Evolutionary conservation across 1,140 invertebrate species (phyloP), one percentile per base, ranked within the genome.

Genomic region (Drosophila sproati): DNA sequence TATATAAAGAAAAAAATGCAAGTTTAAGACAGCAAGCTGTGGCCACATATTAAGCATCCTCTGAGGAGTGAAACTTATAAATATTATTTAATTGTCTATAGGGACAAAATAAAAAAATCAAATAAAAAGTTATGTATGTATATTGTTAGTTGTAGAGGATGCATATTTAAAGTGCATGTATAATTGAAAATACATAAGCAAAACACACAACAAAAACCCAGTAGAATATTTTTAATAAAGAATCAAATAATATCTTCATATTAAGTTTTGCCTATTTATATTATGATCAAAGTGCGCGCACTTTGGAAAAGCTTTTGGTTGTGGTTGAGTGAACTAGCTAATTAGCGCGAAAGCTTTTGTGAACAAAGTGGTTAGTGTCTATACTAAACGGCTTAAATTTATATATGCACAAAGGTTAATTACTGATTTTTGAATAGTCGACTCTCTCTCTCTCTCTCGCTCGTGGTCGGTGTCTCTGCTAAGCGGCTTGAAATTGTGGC

Each of bases 221-320:
- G 61, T 78, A 85, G 78, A 62, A 60, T 78, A 86, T 74, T 81
- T 81, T 74, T 74, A 85, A 77, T 85, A 86, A 85, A 74, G 57
- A 85, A 50, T 47, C 59, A 20, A 66, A 69, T 56, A 67, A 47
- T 47, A 80, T 75, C 62, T 79, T 64, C 20, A 52, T 6, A 45
- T 39, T 20, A 5, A 7, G 10, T 4, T 54, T 34, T 37, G 2
- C 3, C 12, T 20, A n/a, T 20, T 54, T 54, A 5, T 3, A 2
- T 4, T 5, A 37, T 37, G 35, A 39, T 7, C 6, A 39, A 39
- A 20, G 20, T 20, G 20, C 20, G 20, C 20, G 20, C 20, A 0
- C 20, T 20, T 39, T 39, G 7, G 7, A 8, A 39, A 7, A 39
- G 37, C 7, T 39, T 39, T 39, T 39, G 6, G 7, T 39, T 39